phyloP scores from a whole-genome alignment of 2,888 invertebrate species.

The Hydrotaea cyrtoneurina region DNA sequence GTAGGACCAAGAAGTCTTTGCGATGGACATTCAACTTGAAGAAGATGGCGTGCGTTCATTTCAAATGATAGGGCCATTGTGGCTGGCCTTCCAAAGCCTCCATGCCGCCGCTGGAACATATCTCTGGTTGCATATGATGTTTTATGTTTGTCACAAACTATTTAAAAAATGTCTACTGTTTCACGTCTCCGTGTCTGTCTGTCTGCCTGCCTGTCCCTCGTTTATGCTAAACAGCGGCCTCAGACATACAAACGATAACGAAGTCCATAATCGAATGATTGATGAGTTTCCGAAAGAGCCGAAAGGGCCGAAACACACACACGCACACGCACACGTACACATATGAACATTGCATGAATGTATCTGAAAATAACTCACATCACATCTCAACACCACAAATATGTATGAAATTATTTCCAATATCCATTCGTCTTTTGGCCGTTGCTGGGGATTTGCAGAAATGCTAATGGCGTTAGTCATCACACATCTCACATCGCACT shows the following conservation, averaged over 20 bases:
- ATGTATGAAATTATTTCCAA: not conserved
- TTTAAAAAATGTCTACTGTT: constrained; percentile 33
- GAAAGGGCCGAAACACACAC: not conserved
- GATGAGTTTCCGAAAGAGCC: constrained; percentile 46
- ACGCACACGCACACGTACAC: too few species aligned
- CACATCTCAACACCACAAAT: not conserved
- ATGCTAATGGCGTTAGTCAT: constrained; percentile 36
- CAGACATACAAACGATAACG: constrained; percentile 4
- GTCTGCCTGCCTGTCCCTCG: not conserved
- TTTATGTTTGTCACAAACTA: constrained; percentile 58
- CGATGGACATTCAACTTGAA: too few species aligned
- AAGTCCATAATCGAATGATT: constrained; percentile 28
- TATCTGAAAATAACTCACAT: not conserved
- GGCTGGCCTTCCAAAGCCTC: too few species aligned
- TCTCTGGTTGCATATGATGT: constrained; percentile 1
- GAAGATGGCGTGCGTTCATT: too few species aligned
- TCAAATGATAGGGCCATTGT: too few species aligned
- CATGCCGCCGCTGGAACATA: too few species aligned
- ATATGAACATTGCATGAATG: not conserved
- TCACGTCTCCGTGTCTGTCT: not conserved
- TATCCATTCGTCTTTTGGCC: not conserved
- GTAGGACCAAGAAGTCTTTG: too few species aligned
- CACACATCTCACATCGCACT: constrained; percentile 24
- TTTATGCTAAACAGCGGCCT: constrained; percentile 17
- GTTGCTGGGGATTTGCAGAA: constrained; percentile 20